These are phyloP conservation scores for Nothoprocta pentlandii DNA, from an alignment of 2,113 vertebrate genomes.

Conservation along the genomic window DNA sequence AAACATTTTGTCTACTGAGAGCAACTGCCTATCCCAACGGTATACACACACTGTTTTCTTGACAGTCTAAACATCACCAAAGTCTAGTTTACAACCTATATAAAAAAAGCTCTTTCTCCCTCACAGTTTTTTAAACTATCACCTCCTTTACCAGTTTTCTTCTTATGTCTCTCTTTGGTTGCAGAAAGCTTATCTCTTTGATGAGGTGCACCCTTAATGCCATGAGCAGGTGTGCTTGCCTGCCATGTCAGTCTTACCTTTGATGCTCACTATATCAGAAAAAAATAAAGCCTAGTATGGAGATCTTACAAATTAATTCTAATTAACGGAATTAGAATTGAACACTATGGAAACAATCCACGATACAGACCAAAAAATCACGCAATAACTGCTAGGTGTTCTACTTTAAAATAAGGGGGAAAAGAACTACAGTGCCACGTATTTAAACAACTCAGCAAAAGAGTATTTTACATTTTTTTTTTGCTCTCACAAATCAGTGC, in stretches of 20 bases:
- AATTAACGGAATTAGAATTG: fast-evolving
- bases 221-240: constrained; percentile 9
- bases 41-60: neutral
- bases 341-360: neutral
- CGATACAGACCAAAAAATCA: neutral
- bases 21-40: neutral
- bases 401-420: neutral
- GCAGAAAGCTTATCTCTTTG: neutral
- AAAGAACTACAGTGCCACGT: neutral
- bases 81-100: neutral
- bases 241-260: constrained; percentile 20
- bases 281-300: constrained; percentile 34
- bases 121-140: neutral
- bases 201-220: neutral
- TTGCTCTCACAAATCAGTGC: neutral
- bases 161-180: neutral
- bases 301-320: neutral
- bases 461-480: neutral
- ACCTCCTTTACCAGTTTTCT: constrained; percentile 7
- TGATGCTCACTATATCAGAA: constrained; percentile 52
- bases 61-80: too few species aligned
- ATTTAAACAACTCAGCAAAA: neutral
- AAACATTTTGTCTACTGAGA: neutral
- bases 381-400: neutral
- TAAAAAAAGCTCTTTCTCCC: neutral